Percentiles rank a stretch among this genome's conserved stretches.
Evolutionary conservation across 2,888 invertebrate species (phyloP).

Genomic region (Clivina fossor): DNA sequence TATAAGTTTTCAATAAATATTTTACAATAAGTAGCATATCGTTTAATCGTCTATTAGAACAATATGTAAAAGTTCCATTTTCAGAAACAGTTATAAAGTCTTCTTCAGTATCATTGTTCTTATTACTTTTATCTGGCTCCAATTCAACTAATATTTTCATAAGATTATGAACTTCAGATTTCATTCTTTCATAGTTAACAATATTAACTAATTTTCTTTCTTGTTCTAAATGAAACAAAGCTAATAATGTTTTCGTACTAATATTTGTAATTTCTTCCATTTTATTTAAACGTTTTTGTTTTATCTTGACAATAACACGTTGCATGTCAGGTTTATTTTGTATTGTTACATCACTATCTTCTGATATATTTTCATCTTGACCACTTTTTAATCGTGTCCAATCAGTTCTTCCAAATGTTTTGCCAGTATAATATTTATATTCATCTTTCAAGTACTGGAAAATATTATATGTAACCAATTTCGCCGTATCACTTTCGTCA

Average conservation of each 20-base stretch:
- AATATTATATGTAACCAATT: constrained; percentile 18
- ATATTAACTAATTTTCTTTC: not conserved
- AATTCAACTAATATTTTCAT: not conserved
- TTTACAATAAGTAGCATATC: constrained; percentile 24
- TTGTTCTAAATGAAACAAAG: no score
- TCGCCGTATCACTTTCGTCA: constrained; percentile 16
- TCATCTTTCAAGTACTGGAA: constrained; percentile 19
- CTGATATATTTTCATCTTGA: constrained; percentile 4
- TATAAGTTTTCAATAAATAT: constrained; percentile 17
- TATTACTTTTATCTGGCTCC: not conserved
- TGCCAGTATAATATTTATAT: constrained; percentile 6
- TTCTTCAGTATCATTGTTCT: not conserved
- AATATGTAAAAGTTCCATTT: constrained; percentile 7
- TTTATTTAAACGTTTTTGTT: not conserved
- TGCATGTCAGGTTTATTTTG: constrained; percentile 7
- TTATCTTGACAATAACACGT: constrained; percentile 2
- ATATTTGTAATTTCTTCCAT: constrained; percentile 8
- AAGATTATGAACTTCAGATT: not conserved
- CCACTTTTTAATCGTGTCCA: constrained; percentile 1
- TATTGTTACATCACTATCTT: constrained; percentile 1
- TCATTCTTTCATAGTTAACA: not conserved
- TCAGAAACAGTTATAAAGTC: constrained; percentile 12
- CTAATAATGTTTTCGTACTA: no score
- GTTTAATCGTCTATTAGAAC: constrained; percentile 8
- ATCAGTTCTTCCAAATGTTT: constrained; percentile 8